Percentiles rank a stretch among this genome's conserved stretches.
Evolutionary conservation across 2,113 vertebrate species (phyloP).

Genomic region (Myotis yumanensis): DNA sequence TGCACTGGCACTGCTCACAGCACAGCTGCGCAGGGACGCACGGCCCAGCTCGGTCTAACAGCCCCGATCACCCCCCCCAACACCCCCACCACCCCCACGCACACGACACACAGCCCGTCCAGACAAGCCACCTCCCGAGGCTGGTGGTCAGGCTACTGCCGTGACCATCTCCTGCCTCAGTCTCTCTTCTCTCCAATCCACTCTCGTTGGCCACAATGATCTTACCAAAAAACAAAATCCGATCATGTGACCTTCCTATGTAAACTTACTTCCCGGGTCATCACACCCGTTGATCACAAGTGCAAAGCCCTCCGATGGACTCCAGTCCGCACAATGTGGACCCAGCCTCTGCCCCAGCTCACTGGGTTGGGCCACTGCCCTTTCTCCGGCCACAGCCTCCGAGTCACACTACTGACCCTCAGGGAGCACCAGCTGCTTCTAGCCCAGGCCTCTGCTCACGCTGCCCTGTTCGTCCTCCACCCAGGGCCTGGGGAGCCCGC

Average conservation of each 20-base stretch:
- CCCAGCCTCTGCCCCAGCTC: neutral
- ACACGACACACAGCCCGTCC: accelerated
- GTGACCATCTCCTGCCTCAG: neutral
- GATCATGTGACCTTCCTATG: neutral
- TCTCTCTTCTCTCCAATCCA: neutral
- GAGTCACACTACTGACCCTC: neutral
- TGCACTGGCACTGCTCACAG: neutral
- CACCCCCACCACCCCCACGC: too few species aligned
- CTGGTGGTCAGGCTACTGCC: neutral
- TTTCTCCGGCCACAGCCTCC: neutral
- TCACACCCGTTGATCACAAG: neutral
- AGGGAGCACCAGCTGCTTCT: accelerated
- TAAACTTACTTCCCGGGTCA: neutral
- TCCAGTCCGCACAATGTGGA: neutral
- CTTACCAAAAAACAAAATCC: neutral
- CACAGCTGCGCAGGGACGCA: too few species aligned
- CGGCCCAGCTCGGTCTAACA: too few species aligned
- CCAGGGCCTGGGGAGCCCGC: neutral
- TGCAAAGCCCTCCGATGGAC: neutral
- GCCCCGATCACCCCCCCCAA: too few species aligned
- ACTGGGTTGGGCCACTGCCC: too few species aligned
- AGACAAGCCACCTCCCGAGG: too few species aligned
- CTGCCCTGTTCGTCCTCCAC: neutral
- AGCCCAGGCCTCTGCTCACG: accelerated
- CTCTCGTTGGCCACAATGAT: neutral